Conservation (phyloP, 2,113 vertebrate species). For the Gila orcuttii region DNA sequence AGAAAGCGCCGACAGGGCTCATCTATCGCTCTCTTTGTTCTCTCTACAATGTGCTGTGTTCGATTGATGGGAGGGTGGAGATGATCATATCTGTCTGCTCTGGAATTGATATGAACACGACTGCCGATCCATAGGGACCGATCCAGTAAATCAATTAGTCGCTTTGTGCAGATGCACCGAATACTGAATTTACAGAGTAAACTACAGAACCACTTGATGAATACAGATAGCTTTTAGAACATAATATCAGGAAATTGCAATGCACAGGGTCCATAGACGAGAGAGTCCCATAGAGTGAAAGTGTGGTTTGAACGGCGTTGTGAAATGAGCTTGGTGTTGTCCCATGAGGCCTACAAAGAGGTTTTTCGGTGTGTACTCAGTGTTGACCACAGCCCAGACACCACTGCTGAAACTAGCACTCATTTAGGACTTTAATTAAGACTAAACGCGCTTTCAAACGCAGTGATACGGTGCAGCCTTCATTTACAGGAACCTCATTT, state of each 20-base stretch:
- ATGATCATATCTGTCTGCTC: constrained; percentile 22
- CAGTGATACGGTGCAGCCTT: background rate
- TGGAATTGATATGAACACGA: constrained; percentile 32
- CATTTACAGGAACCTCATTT: background rate
- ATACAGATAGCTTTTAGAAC: background rate
- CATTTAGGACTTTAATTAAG: constrained; percentile 17
- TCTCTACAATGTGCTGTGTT: constrained; percentile 28
- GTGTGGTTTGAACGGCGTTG: background rate
- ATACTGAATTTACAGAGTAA: background rate
- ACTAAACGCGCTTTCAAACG: background rate
- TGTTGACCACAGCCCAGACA: background rate
- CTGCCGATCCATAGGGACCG: background rate
- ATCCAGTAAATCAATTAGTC: constrained; percentile 33
- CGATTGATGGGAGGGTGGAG: constrained; percentile 42
- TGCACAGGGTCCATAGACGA: background rate
- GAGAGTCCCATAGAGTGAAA: background rate
- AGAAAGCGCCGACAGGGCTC: constrained; percentile 17
- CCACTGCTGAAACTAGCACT: background rate
- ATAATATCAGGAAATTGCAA: background rate
- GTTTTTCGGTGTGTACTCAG: background rate
- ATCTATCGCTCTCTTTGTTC: constrained; percentile 45
- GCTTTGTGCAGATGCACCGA: background rate
- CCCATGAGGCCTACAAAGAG: no score
- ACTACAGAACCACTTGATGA: background rate
- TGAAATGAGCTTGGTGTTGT: background rate